Percentiles rank a stretch among this genome's conserved stretches.
Conservation (phyloP, 2,888 invertebrate species). For the Trimorus sp. region DNA sequence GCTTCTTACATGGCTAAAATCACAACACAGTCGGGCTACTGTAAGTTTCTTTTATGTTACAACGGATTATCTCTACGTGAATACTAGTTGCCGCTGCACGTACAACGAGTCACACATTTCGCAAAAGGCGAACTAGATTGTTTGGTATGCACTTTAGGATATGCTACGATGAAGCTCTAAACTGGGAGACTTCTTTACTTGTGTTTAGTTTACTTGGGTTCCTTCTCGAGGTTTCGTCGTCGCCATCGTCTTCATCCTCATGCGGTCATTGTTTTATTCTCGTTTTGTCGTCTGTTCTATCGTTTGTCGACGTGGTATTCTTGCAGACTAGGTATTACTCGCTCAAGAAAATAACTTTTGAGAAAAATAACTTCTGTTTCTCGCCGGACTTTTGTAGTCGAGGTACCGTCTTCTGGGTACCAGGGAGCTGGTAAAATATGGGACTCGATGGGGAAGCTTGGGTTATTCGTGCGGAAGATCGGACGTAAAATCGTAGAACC, state of each 20-base stretch:
- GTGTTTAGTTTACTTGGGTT: conserved; percentile 22
- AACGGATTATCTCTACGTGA: conserved; percentile 68
- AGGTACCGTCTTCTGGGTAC: too few species aligned
- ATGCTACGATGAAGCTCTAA: conserved; percentile 73
- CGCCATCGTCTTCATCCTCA: neutral
- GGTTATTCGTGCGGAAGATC: too few species aligned
- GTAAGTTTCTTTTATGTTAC: conserved; percentile 66
- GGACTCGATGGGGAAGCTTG: too few species aligned
- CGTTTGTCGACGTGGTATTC: conserved; percentile 21
- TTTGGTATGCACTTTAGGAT: conserved; percentile 73
- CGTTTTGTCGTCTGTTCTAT: too few species aligned
- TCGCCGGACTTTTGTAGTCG: conserved; percentile 1
- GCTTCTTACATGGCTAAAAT: conserved; percentile 65
- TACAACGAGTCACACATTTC: conserved; percentile 57
- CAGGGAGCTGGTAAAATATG: too few species aligned
- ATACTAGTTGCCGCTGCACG: conserved; percentile 64
- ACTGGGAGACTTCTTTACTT: conserved; percentile 69
- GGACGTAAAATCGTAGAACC: too few species aligned
- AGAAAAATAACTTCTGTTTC: conserved; percentile 42
- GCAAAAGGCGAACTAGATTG: conserved; percentile 69
- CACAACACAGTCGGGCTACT: conserved; percentile 71
- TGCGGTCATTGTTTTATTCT: too few species aligned
- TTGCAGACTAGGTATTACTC: conserved; percentile 43
- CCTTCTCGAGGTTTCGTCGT: neutral
- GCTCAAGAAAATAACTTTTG: conserved; percentile 57